Percentiles rank a stretch among this genome's conserved stretches.
phyloP scores from a whole-genome alignment of 2,888 invertebrate species.

The Parnassius smintheus region DNA sequence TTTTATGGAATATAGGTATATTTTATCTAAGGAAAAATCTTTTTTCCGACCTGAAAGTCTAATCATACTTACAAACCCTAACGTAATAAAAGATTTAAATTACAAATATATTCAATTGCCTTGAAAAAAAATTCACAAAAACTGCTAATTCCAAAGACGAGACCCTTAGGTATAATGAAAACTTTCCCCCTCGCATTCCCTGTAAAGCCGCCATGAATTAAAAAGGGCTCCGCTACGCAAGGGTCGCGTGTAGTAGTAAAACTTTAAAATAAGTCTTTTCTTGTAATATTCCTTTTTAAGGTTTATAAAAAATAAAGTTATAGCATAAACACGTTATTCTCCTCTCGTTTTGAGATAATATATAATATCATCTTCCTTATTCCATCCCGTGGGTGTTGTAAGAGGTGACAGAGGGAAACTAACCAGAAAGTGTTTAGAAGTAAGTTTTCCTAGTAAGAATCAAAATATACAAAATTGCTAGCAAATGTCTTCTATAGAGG shows the following conservation, averaged over 20 bases:
- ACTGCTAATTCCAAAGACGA: conserved; percentile 31
- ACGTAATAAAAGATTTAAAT: neutral
- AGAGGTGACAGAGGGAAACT: too few species aligned
- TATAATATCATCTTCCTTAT: too few species aligned
- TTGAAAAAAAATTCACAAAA: conserved; percentile 18
- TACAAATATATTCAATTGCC: conserved; percentile 12
- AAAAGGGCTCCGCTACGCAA: conserved; percentile 47
- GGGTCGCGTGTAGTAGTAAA: conserved; percentile 45
- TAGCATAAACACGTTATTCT: too few species aligned
- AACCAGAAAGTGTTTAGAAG: too few species aligned
- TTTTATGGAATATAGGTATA: too few species aligned
- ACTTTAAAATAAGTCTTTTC: conserved; percentile 29
- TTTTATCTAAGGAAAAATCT: too few species aligned
- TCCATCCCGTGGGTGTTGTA: too few species aligned
- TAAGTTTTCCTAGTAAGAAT: too few species aligned
- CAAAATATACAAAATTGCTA: too few species aligned
- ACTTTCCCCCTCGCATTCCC: conserved; percentile 37
- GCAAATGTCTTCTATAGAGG: too few species aligned
- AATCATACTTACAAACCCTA: neutral
- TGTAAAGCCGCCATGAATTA: conserved; percentile 49
- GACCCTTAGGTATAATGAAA: conserved; percentile 43
- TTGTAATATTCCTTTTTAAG: conserved; percentile 12
- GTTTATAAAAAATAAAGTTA: neutral
- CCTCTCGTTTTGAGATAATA: too few species aligned
- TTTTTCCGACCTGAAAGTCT: too few species aligned